Conservation (phyloP, 2,888 invertebrate species). For the Craniophora ligustri region DNA sequence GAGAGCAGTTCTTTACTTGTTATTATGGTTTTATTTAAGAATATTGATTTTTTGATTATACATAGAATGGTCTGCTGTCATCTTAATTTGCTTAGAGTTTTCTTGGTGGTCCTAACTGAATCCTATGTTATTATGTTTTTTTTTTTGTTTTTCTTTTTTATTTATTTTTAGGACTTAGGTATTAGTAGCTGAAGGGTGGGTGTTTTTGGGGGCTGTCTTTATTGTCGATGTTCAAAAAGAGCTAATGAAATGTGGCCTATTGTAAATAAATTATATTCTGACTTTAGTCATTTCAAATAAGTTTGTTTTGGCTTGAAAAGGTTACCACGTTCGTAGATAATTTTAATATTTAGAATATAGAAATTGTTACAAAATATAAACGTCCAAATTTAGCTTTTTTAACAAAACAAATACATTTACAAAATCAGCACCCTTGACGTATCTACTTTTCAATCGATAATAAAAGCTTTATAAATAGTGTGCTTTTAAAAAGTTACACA, state of each 20-base stretch:
- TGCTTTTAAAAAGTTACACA: slow-evolving; percentile 32
- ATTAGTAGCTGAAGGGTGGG: too few species aligned
- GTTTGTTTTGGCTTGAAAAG: too few species aligned
- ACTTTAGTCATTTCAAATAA: too few species aligned
- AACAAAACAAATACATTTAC: too few species aligned
- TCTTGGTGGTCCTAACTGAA: slow-evolving; percentile 15
- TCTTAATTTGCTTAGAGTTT: slow-evolving; percentile 32
- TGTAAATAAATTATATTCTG: too few species aligned
- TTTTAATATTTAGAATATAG: too few species aligned
- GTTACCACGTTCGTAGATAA: too few species aligned
- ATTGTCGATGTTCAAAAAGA: too few species aligned
- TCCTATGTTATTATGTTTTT: slow-evolving; percentile 11
- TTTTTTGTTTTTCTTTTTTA: slow-evolving; percentile 5
- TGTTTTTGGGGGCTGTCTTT: too few species aligned
- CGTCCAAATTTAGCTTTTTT: too few species aligned
- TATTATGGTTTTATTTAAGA: slow-evolving; percentile 23
- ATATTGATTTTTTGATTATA: slow-evolving; percentile 11
- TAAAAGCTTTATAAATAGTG: neutral
- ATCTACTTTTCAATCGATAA: neutral
- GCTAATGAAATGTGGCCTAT: too few species aligned
- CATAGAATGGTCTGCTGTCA: slow-evolving; percentile 24
- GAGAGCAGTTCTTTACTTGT: slow-evolving; percentile 49
- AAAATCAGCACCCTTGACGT: neutral
- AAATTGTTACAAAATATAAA: too few species aligned
- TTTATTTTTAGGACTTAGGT: neutral